Base-by-base conservation (phyloP, 2,113 vertebrate species). In the Tetrao urogallus region DNA sequence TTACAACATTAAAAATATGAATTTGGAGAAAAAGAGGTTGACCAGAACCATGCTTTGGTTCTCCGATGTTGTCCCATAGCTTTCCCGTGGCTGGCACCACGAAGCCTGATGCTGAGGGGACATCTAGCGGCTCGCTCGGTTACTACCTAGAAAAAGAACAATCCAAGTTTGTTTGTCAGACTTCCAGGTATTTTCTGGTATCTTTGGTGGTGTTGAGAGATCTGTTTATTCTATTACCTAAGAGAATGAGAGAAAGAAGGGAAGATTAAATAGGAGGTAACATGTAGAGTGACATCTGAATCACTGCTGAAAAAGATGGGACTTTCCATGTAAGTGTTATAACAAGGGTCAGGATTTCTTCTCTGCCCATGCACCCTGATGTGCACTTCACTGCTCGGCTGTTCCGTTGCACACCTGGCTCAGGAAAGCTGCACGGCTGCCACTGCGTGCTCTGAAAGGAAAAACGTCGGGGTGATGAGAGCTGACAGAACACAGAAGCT, bases 101-200 rank as follows among this genome's bases (percentile, higher is more conserved):
- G 3, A 85, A 89, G 58, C 67, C 86, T 78, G 88, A n/a, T 89
- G 87, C 69, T 94, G 69, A 64, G 60, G 63, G 93, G 96, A 96
- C 96, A 96, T 92, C 96, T 97, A 95, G 94, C 16, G 96, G 94
- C 86, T 11, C 0, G 7, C 12, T 1, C 5, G 1, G 5, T 11
- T 30, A 93, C 48, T 94, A 80, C 72, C 38, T 45, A 3, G 8
- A 27, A 30, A 80, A 47, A 75, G 18, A 50, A 69, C 10, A 48
- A 60, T 12, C 34, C 10, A 40, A 82, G 20, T 38, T 7, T 2
- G 40, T 47, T 79, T 52, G 60, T 20, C 2, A 34, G 21, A 30
- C 38, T 94, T 93, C 24, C 42, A 82, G 38, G 21, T 56, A 64
- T 48, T 82, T 93, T 87, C 60, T 76, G 82, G 47, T 79, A 50